Conservation (phyloP, 1,140 invertebrate genomes). For the Panagrolaimus sp. region DNA sequence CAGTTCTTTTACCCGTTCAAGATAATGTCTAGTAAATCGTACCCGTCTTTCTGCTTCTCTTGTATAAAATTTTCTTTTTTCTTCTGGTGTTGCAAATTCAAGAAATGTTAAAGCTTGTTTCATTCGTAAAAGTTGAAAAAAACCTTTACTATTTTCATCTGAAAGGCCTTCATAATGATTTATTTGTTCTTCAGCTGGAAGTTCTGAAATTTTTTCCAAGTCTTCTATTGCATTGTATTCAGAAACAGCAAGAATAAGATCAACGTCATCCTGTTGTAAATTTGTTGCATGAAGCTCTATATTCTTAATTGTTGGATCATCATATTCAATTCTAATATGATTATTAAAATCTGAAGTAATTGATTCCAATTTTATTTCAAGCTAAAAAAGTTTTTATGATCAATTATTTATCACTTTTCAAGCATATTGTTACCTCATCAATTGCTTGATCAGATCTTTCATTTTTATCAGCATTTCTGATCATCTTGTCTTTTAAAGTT, state of each 20-base stretch:
- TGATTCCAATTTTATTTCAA: neutral
- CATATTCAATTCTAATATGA: neutral
- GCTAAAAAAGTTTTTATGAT: neutral
- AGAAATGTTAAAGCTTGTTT: neutral
- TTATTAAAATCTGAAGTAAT: neutral
- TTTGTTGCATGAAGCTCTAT: neutral
- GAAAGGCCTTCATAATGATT: neutral
- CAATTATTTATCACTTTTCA: neutral
- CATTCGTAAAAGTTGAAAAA: neutral
- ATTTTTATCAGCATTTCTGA: neutral
- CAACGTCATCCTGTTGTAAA: neutral
- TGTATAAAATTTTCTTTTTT: neutral
- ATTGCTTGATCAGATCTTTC: neutral
- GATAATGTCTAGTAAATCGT: neutral
- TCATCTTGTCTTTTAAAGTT: neutral
- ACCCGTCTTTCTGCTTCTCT: constrained; percentile 7
- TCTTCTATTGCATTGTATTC: neutral
- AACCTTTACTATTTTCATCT: neutral
- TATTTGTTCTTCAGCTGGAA: too few relatives aligned
- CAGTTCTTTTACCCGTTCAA: neutral
- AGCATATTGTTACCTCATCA: neutral
- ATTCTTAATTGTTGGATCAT: neutral
- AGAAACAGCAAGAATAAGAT: neutral
- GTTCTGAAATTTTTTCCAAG: neutral
- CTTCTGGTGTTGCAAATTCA: neutral